A percentile compares a stretch with the other conserved stretches of the same genome.
These are phyloP conservation scores for Euclidia mi DNA, from an alignment of 2,888 invertebrate genomes.

Conservation along the genomic window DNA sequence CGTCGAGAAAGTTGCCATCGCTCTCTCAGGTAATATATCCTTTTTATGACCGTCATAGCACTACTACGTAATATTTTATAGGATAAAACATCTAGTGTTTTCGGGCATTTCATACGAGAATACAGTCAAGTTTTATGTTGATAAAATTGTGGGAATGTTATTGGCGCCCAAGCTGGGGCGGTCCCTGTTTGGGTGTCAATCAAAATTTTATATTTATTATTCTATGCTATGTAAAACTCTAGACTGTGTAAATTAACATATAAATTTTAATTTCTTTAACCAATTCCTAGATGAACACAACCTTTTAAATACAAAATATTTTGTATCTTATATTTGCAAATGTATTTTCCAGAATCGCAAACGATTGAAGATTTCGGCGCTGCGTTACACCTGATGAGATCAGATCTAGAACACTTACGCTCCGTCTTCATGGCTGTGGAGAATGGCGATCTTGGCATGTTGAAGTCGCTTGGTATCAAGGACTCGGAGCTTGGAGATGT, in stretches of 20 bases:
- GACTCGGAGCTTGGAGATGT: conserved; percentile 98
- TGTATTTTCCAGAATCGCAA: conserved; percentile 98
- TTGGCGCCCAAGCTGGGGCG: conserved; percentile 44
- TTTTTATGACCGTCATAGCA: conserved; percentile 37
- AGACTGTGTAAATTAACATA: no score
- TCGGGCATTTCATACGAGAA: conserved; percentile 28
- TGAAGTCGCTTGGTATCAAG: conserved; percentile 98
- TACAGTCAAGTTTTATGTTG: conserved; percentile 18
- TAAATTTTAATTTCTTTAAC: no score
- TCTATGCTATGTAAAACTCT: neutral
- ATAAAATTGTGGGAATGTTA: conserved; percentile 20
- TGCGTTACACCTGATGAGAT: conserved; percentile 95
- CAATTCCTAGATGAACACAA: no score
- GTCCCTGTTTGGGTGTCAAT: conserved; percentile 19
- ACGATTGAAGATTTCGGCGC: conserved; percentile 98
- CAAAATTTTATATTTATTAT: conserved; percentile 1
- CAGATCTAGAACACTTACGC: conserved; percentile 97
- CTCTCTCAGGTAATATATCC: conserved; percentile 93
- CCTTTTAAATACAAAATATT: no score
- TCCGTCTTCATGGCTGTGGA: conserved; percentile 99
- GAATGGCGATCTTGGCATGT: conserved; percentile 98
- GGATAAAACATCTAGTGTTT: conserved; percentile 15
- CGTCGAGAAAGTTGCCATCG: conserved; percentile 98
- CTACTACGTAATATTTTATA: conserved; percentile 35
- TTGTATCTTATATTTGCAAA: no score